Percentiles rank a stretch among this genome's conserved stretches.
Evolutionary conservation across 1,140 invertebrate genomes (phyloP).

Genomic region (Achatina immaculata): DNA sequence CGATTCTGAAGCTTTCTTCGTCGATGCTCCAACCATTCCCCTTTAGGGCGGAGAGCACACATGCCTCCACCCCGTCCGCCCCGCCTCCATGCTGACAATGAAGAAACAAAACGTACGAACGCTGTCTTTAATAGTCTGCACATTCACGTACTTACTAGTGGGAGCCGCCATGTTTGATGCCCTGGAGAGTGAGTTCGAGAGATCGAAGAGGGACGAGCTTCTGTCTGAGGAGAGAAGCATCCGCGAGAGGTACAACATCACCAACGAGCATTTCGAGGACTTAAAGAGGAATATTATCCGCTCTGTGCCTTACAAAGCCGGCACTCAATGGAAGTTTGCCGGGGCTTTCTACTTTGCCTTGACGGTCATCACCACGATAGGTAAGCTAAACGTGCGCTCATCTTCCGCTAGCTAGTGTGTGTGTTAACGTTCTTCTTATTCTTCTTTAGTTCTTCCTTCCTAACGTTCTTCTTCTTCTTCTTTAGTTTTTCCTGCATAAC

Average conservation of each 20-base stretch:
- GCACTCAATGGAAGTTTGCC: constrained; percentile 87
- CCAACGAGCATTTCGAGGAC: constrained; percentile 89
- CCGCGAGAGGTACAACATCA: constrained; percentile 94
- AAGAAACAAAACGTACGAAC: constrained; percentile 99
- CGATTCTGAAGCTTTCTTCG: neutral
- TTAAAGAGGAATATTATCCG: constrained; percentile 93
- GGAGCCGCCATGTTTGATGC: constrained; percentile 99
- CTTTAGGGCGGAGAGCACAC: constrained; percentile 35
- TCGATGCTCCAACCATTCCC: constrained; percentile 14
- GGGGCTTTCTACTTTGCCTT: constrained; percentile 99
- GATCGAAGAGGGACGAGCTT: constrained; percentile 86
- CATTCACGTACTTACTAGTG: constrained; percentile 98
- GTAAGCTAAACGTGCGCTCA: constrained; percentile 72
- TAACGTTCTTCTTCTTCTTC: neutral
- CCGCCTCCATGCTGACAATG: constrained; percentile 68
- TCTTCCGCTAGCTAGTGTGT: too few species aligned
- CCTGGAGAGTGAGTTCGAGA: constrained; percentile 96
- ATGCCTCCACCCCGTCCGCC: constrained; percentile 30
- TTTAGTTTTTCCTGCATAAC: neutral
- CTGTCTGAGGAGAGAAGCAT: constrained; percentile 81
- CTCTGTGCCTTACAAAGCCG: constrained; percentile 96
- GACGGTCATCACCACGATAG: constrained; percentile 98
- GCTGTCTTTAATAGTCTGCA: constrained; percentile 97
- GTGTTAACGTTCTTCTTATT: neutral
- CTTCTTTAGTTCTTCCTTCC: neutral